These are phyloP conservation scores for Olivierus martensii DNA, from an alignment of 1,140 invertebrate genomes.

Conservation along the genomic window DNA sequence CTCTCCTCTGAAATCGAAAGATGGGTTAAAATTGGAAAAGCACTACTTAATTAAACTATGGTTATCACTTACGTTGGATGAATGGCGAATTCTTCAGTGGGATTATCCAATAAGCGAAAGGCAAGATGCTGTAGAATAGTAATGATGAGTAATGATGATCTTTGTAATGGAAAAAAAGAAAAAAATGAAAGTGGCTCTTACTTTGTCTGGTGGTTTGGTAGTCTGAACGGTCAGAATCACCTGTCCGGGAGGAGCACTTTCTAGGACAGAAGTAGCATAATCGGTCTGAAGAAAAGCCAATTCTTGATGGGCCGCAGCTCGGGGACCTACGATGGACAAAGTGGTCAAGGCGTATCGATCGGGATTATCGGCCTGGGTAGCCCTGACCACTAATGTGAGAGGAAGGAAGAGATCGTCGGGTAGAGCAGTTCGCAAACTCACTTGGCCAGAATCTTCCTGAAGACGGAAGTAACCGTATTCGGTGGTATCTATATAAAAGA, in stretches of 20 bases:
- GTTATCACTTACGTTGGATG: slow-evolving; percentile 13
- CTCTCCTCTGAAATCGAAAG: slow-evolving; percentile 47
- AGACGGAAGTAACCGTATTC: slow-evolving; percentile 37
- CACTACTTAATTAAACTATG: too few species aligned
- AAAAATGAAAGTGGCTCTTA: slow-evolving; percentile 20
- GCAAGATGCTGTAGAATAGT: slow-evolving; percentile 11
- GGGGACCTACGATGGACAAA: slow-evolving; percentile 44
- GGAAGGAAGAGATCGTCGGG: slow-evolving; percentile 37
- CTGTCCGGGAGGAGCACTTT: slow-evolving; percentile 44
- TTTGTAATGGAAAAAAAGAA: too few species aligned
- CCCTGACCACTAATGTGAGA: slow-evolving; percentile 61
- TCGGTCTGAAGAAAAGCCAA: slow-evolving; percentile 53
- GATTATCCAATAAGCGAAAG: slow-evolving; percentile 12
- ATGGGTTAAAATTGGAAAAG: too few species aligned
- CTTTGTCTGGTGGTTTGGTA: slow-evolving; percentile 39
- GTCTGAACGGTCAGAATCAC: slow-evolving; percentile 44
- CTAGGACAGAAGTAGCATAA: slow-evolving; percentile 54
- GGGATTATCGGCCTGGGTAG: slow-evolving; percentile 70
- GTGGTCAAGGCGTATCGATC: slow-evolving; percentile 76
- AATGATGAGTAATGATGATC: too few species aligned
- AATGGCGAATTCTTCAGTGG: slow-evolving; percentile 15
- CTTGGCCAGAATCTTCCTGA: slow-evolving; percentile 44
- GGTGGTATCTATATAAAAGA: slow-evolving; percentile 25
- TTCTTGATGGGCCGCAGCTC: slow-evolving; percentile 33
- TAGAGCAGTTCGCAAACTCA: slow-evolving; percentile 44